These are phyloP conservation scores for Cathartes aura DNA, from an alignment of 2,113 vertebrate genomes.

Conservation along the genomic window DNA sequence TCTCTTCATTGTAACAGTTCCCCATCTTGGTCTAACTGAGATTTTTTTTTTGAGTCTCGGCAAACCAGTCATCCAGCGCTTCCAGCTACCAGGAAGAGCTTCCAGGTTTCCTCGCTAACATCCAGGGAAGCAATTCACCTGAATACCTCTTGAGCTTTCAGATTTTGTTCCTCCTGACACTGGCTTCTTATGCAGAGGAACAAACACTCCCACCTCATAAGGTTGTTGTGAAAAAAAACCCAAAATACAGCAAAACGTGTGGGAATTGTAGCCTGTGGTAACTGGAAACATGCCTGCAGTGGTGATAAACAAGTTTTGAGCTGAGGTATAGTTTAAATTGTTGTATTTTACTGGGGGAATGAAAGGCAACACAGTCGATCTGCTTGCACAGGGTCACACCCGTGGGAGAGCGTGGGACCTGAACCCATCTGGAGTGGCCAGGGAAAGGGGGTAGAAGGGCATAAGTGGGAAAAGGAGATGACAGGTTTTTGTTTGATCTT, in stretches of 20 bases:
- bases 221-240: not conserved
- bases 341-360: not conserved
- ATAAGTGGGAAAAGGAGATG: not conserved
- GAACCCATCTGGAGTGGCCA: not conserved
- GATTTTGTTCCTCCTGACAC: not conserved
- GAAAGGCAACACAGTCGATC: not conserved
- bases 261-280: not conserved
- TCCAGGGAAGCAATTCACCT: not conserved
- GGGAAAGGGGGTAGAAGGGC: not conserved
- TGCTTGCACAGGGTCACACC: not conserved
- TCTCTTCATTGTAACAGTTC: not conserved
- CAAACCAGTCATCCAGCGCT: not conserved
- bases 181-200: not conserved
- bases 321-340: not conserved
- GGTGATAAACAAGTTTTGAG: not conserved
- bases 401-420: not conserved
- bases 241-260: not conserved
- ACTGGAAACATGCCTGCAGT: not conserved
- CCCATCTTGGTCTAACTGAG: not conserved
- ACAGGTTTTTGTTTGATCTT: not conserved
- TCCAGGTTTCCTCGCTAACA: not conserved
- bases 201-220: not conserved
- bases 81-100: not conserved
- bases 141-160: not conserved
- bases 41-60: not conserved